Conservation (phyloP, 2,113 vertebrate species). For the Falcunculus frontatus region DNA sequence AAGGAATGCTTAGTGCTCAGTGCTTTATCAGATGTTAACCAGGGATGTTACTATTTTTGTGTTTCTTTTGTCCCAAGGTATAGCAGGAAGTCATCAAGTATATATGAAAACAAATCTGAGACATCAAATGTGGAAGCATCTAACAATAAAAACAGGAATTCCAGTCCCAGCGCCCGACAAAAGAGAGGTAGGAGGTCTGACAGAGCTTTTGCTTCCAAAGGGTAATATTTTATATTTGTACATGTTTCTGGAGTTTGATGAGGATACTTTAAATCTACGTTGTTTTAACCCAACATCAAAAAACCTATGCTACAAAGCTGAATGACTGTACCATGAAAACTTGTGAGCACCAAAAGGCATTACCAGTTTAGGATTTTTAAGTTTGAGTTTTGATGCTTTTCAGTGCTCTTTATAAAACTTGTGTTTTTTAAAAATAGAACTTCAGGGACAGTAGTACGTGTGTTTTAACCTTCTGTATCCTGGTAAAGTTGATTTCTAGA, state of each 20-base stretch:
- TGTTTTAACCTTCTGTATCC: neutral
- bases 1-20: neutral
- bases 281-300: neutral
- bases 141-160: constrained; percentile 76
- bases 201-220: neutral
- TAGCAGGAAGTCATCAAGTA: constrained; percentile 74
- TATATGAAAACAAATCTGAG: constrained; percentile 78
- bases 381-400: neutral
- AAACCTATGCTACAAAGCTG: neutral
- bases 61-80: constrained; percentile 68
- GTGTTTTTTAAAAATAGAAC: neutral
- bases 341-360: neutral
- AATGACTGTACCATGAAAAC: neutral
- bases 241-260: neutral
- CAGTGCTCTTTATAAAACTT: neutral
- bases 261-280: neutral
- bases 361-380: neutral
- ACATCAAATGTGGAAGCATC: constrained; percentile 80
- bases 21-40: neutral
- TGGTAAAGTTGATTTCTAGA: neutral
- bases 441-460: neutral
- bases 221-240: neutral
- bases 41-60: neutral
- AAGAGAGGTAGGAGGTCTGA: constrained; percentile 78
- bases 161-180: constrained; percentile 80